Evolutionary conservation across 2,113 vertebrate genomes (phyloP).

Genomic region (Rhagologus leucostigma): DNA sequence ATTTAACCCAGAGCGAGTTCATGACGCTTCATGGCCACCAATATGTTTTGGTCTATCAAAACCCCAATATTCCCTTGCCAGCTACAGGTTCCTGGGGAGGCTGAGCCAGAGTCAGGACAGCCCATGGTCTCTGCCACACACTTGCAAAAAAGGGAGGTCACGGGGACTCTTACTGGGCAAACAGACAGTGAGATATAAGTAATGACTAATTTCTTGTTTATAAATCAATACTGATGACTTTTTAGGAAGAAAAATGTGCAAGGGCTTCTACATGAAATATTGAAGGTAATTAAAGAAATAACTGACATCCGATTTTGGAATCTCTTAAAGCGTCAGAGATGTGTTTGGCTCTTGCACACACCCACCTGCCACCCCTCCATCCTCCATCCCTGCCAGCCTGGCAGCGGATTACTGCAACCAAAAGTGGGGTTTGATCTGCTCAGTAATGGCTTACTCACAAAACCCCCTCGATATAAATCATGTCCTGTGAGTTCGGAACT

Average conservation of each 20-base stretch:
- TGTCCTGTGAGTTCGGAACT: fast-evolving
- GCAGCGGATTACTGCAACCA: neutral
- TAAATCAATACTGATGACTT: neutral
- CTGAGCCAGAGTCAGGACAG: neutral
- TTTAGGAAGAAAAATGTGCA: neutral
- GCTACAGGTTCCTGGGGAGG: neutral
- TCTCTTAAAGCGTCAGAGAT: fast-evolving
- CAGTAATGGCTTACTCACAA: neutral
- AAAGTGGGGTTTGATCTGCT: neutral
- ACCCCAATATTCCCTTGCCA: neutral
- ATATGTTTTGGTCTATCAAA: neutral
- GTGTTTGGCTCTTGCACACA: fast-evolving
- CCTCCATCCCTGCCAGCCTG: neutral
- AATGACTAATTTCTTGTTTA: neutral
- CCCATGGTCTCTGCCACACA: fast-evolving
- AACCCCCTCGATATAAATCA: fast-evolving
- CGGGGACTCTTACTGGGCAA: neutral
- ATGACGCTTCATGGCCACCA: neutral
- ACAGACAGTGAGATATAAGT: fast-evolving
- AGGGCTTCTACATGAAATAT: neutral
- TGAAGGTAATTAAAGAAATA: neutral
- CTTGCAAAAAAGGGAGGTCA: neutral
- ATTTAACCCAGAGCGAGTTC: neutral
- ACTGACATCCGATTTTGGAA: too few relatives aligned
- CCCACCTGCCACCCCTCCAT: neutral